Conservation (phyloP, 2,113 vertebrate species). For the Paradoxurus hermaphroditus region DNA sequence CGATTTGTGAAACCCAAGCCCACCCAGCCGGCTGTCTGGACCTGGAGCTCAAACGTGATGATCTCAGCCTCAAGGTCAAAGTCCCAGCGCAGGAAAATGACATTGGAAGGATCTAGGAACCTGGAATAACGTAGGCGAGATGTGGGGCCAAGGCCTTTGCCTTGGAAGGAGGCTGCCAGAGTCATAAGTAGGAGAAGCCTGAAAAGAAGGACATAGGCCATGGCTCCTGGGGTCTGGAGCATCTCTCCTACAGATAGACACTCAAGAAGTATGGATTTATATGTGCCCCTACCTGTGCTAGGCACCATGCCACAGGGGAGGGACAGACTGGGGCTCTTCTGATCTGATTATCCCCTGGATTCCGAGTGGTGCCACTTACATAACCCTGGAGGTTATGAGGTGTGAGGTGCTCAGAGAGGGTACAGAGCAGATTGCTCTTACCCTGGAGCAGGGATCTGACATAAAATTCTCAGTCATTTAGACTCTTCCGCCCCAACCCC, state of each 20-base stretch:
- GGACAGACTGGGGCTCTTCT: constrained; percentile 12
- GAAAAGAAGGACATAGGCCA: constrained; percentile 39
- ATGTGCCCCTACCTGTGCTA: neutral
- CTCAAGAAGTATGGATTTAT: neutral
- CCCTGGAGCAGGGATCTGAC: neutral
- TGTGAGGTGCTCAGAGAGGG: constrained; percentile 6
- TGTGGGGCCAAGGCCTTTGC: neutral
- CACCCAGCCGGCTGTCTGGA: constrained; percentile 85
- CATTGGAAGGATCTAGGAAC: constrained; percentile 77
- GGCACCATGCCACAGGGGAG: constrained; percentile 64
- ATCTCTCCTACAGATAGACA: neutral
- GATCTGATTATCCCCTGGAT: constrained; percentile 58
- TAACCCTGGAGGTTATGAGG: constrained; percentile 59
- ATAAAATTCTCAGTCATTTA: neutral
- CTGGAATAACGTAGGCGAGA: constrained; percentile 77
- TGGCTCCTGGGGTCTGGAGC: neutral
- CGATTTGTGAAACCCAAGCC: constrained; percentile 83
- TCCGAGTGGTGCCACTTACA: constrained; percentile 60
- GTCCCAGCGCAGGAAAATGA: constrained; percentile 82
- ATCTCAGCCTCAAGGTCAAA: constrained; percentile 75
- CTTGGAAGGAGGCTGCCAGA: neutral
- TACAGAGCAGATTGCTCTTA: neutral
- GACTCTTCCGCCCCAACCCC: neutral
- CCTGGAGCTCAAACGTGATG: constrained; percentile 82
- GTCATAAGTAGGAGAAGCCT: constrained; percentile 6